These are phyloP conservation scores for Drosophila paracracens DNA, from an alignment of 2,888 invertebrate species.

Conservation along the genomic window DNA sequence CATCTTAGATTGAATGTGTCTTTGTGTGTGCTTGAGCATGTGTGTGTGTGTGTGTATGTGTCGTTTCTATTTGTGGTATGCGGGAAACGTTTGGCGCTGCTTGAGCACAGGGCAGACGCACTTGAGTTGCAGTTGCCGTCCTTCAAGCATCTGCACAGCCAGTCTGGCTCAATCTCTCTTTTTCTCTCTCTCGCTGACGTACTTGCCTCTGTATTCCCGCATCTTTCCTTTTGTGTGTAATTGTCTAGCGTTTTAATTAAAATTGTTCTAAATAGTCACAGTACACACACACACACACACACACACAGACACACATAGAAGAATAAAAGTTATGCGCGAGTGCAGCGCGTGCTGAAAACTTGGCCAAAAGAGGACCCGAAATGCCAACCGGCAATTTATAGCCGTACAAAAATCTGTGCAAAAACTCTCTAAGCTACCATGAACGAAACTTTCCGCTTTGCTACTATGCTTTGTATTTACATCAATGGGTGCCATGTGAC, in stretches of 20 bases:
- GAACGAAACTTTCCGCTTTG: slow-evolving; percentile 54
- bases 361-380: slow-evolving; percentile 56
- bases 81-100: slow-evolving; percentile 51
- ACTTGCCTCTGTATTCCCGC: slow-evolving; percentile 6
- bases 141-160: slow-evolving; percentile 29
- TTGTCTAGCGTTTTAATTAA: slow-evolving; percentile 79
- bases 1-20: slow-evolving; percentile 41
- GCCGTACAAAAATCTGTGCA: slow-evolving; percentile 67
- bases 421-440: slow-evolving; percentile 69
- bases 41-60: slow-evolving; percentile 18
- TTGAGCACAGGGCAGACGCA: slow-evolving; percentile 75
- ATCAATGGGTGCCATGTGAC: slow-evolving; percentile 31
- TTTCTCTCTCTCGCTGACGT: not conserved
- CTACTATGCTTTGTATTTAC: slow-evolving; percentile 13
- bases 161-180: slow-evolving; percentile 3
- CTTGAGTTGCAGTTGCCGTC: slow-evolving; percentile 57
- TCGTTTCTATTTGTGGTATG: slow-evolving; percentile 64
- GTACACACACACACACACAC: slow-evolving; percentile 19
- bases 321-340: slow-evolving; percentile 58
- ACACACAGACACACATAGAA: slow-evolving; percentile 16
- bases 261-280: slow-evolving; percentile 75
- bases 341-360: slow-evolving; percentile 68
- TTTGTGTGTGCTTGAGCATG: slow-evolving; percentile 4
- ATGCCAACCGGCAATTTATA: slow-evolving; percentile 70
- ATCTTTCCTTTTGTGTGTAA: slow-evolving; percentile 57